Evolutionary conservation across 2,797 vertebrate genomes (phyloP).

Genomic region (Gephyroberyx darwinii): DNA sequence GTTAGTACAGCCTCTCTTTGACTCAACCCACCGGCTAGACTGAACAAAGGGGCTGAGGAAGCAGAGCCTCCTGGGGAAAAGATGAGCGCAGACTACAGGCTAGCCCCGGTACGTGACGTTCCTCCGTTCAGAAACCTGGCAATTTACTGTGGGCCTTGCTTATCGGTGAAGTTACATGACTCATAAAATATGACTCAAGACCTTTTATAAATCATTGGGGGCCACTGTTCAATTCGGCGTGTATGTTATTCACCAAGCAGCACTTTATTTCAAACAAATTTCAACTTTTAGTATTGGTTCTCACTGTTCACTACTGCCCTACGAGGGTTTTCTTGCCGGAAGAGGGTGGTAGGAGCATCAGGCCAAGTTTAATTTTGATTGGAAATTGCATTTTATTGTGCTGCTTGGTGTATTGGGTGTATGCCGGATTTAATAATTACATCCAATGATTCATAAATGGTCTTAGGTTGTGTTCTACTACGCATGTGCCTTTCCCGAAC

Average conservation of each 20-base stretch:
- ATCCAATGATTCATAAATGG: background rate
- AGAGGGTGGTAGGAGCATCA: background rate
- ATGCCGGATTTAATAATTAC: background rate
- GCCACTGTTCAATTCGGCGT: background rate
- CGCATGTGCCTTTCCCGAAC: no score
- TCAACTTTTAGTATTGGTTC: background rate
- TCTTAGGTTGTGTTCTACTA: no score
- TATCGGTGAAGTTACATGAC: background rate
- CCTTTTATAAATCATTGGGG: background rate
- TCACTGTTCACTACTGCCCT: background rate
- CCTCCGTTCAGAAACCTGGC: background rate
- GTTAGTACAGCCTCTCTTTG: slow-evolving; percentile 62
- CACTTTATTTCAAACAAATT: background rate
- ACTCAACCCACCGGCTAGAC: slow-evolving; percentile 75
- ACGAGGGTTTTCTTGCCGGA: background rate
- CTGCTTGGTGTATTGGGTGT: background rate
- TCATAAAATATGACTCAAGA: background rate
- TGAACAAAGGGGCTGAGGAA: slow-evolving; percentile 77
- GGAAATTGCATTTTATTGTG: no score
- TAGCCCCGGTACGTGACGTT: background rate
- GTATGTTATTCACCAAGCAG: background rate
- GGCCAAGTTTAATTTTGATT: background rate
- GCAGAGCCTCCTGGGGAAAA: slow-evolving; percentile 72
- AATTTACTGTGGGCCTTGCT: background rate
- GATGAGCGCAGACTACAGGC: slow-evolving; percentile 19